Percentiles rank a stretch among this genome's conserved stretches.
These are phyloP conservation scores for Tetragonisca angustula DNA, from an alignment of 2,888 invertebrate species.

Conservation along the genomic window DNA sequence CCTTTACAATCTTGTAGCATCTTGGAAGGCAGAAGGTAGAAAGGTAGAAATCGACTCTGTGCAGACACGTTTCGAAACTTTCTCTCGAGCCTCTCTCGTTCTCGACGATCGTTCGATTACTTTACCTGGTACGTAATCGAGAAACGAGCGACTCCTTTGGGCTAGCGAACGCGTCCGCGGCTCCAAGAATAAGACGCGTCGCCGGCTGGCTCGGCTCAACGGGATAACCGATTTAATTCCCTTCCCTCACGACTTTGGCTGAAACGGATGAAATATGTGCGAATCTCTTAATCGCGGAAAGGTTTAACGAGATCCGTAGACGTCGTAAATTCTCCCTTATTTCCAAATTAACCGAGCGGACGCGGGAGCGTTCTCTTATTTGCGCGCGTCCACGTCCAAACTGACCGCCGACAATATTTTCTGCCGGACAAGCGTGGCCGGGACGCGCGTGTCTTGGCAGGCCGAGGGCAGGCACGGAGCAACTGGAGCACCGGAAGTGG, in stretches of 20 bases:
- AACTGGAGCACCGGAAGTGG: slow-evolving; percentile 62
- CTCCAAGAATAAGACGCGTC: slow-evolving; percentile 29
- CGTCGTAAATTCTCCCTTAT: slow-evolving; percentile 59
- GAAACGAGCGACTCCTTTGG: background rate
- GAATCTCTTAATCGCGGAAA: slow-evolving; percentile 57
- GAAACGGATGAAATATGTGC: slow-evolving; percentile 41
- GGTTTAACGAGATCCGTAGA: slow-evolving; percentile 58
- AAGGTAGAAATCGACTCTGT: background rate
- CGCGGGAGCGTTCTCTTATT: slow-evolving; percentile 30
- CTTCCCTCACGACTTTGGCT: background rate
- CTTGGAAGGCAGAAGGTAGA: background rate
- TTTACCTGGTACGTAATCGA: background rate
- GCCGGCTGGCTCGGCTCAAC: slow-evolving; percentile 8
- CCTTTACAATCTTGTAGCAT: too few species aligned
- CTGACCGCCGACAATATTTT: slow-evolving; percentile 57
- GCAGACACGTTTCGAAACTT: background rate
- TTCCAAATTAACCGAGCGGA: slow-evolving; percentile 48
- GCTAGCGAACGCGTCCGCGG: background rate
- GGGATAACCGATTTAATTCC: slow-evolving; percentile 34
- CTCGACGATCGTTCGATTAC: background rate
- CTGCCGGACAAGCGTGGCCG: background rate
- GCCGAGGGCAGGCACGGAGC: slow-evolving; percentile 29
- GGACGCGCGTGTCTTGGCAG: slow-evolving; percentile 44
- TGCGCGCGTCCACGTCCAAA: slow-evolving; percentile 20
- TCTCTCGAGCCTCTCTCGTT: too few species aligned